Conservation (phyloP, 37 sponge, comb jelly and placozoan species). For the Petrosia ficiformis region DNA sequence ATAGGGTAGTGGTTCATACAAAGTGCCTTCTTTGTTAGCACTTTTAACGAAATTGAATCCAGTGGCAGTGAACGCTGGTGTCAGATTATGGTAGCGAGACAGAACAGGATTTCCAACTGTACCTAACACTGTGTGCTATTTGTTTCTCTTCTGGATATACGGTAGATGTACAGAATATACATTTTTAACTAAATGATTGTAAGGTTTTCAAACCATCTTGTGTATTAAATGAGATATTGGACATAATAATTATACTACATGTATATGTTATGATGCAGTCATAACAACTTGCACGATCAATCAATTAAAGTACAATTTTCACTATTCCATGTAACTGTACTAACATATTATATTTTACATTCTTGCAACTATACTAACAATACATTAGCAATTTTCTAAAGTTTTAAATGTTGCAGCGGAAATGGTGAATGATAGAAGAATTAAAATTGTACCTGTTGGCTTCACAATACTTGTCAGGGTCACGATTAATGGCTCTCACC, state of each 20-base stretch:
- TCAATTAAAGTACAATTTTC: no score
- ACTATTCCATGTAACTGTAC: no score
- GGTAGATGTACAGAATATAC: not conserved
- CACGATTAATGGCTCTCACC: not conserved
- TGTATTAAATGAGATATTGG: no score
- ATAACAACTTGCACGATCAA: no score
- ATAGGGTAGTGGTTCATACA: not conserved
- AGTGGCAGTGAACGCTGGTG: not conserved
- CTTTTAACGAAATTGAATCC: not conserved
- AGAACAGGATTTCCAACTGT: not conserved
- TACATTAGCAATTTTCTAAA: no score
- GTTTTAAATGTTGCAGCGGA: no score
- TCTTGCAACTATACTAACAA: no score
- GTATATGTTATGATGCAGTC: no score
- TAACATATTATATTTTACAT: no score
- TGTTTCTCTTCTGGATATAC: not conserved
- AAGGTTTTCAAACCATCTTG: not conserved
- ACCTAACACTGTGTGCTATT: conserved; percentile 6
- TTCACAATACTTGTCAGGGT: not conserved
- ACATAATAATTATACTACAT: no score
- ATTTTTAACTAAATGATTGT: not conserved
- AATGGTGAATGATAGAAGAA: no score
- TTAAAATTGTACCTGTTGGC: not conserved
- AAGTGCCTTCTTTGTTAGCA: not conserved
- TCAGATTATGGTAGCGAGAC: not conserved